These are phyloP conservation scores for Yponomeuta plumbellus DNA, from an alignment of 2,888 invertebrate species.

Conservation along the genomic window DNA sequence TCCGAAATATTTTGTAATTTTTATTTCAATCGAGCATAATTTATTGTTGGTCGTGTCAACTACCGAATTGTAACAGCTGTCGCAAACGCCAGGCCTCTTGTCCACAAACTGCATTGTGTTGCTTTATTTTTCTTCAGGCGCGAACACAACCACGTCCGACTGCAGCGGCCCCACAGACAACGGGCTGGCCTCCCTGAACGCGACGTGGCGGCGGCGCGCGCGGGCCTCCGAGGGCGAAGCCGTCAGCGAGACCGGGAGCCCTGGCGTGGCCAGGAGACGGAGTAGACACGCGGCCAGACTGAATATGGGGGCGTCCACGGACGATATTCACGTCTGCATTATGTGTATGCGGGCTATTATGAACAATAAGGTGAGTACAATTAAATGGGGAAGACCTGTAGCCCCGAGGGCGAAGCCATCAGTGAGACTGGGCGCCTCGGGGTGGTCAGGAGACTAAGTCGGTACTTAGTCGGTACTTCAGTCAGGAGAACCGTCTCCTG, in stretches of 20 bases:
- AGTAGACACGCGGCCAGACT: constrained; percentile 91
- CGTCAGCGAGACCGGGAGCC: constrained; percentile 50
- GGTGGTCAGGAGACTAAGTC: constrained; percentile 76
- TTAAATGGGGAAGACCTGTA: not conserved
- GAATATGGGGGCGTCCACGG: constrained; percentile 96
- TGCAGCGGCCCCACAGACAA: constrained; percentile 54
- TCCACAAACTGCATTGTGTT: not conserved
- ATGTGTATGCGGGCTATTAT: constrained; percentile 99
- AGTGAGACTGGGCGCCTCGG: constrained; percentile 52
- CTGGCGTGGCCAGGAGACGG: constrained; percentile 75
- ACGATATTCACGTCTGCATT: constrained; percentile 99
- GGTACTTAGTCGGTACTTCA: no score
- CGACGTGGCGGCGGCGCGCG: constrained; percentile 56
- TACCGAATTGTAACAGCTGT: no score
- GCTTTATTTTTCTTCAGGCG: constrained; percentile 23
- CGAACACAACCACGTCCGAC: constrained; percentile 64
- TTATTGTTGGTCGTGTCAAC: no score
- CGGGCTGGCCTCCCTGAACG: constrained; percentile 49
- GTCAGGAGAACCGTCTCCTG: no score
- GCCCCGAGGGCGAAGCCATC: constrained; percentile 38
- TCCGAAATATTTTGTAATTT: no score
- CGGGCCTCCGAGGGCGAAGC: constrained; percentile 43
- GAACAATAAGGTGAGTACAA: constrained; percentile 92
- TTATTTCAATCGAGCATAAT: no score
- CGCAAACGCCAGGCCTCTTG: no score